Evolutionary conservation across 2,888 invertebrate species (phyloP).

Genomic region (Zootermopsis nevadensis): DNA sequence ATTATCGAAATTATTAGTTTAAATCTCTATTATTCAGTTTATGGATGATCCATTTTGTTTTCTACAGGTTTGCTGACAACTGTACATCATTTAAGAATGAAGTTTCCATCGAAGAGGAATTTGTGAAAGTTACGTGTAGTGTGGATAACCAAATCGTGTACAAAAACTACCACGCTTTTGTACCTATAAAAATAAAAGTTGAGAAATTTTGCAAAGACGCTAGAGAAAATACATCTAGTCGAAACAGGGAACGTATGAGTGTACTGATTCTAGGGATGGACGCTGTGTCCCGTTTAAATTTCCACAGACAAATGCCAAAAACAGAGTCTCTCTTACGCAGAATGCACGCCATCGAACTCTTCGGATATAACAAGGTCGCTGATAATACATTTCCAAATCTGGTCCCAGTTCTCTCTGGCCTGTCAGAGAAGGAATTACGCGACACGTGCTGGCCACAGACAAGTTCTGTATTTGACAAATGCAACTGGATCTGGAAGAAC

Average conservation of each 20-base stretch:
- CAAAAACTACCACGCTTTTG: conserved; percentile 76
- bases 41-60: not conserved
- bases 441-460: conserved; percentile 72
- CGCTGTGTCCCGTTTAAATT: conserved; percentile 86
- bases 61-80: conserved; percentile 61
- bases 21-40: no score
- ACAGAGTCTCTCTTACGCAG: conserved; percentile 72
- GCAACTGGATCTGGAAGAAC: conserved; percentile 87
- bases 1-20: not conserved
- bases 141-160: conserved; percentile 67
- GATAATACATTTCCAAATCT: conserved; percentile 95
- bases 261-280: conserved; percentile 87
- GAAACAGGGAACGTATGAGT: conserved; percentile 62
- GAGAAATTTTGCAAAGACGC: conserved; percentile 36
- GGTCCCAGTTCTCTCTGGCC: conserved; percentile 81
- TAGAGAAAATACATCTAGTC: not conserved
- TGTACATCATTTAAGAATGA: conserved; percentile 65
- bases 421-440: conserved; percentile 73
- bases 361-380: conserved; percentile 93
- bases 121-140: conserved; percentile 74
- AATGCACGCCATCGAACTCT: conserved; percentile 78
- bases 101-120: conserved; percentile 70
- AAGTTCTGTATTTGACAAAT: conserved; percentile 76
- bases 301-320: conserved; percentile 84
- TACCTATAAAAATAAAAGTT: conserved; percentile 60